Percentiles rank a stretch among this genome's conserved stretches.
Evolutionary conservation across 2,113 vertebrate species (phyloP).

Genomic region (Gallinago paraguaiae): DNA sequence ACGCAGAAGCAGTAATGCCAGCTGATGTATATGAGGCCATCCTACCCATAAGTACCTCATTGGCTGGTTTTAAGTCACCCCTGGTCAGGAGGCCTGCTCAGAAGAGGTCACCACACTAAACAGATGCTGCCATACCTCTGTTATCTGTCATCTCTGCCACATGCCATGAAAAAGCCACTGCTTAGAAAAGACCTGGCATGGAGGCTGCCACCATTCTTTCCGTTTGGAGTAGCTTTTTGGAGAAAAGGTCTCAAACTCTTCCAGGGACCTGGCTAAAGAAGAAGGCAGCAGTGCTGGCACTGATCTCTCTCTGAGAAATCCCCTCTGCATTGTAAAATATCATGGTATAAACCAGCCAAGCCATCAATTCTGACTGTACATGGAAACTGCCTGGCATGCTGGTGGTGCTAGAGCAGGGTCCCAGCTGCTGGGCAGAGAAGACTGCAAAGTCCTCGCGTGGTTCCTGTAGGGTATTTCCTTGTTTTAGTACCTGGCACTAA

Average conservation of each 20-base stretch:
- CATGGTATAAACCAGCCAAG: not conserved
- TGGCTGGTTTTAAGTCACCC: not conserved
- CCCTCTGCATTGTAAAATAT: not conserved
- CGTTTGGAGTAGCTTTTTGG: not conserved
- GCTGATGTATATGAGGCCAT: not conserved
- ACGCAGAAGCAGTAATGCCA: not conserved
- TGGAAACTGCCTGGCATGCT: not conserved
- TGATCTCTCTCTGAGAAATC: not conserved
- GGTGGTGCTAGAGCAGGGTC: not conserved
- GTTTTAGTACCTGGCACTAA: not conserved
- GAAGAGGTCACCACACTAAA: not conserved
- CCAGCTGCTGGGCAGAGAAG: not conserved
- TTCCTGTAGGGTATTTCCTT: not conserved
- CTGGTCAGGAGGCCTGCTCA: accelerated
- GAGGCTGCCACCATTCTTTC: accelerated
- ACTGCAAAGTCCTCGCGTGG: not conserved
- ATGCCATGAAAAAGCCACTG: not conserved
- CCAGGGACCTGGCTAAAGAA: not conserved
- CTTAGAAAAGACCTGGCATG: not conserved
- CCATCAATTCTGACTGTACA: not conserved
- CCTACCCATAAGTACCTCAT: not conserved
- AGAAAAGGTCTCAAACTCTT: not conserved
- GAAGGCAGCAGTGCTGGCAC: not conserved
- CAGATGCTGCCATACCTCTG: not conserved
- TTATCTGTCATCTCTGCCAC: not conserved